phyloP scores from a whole-genome alignment of 2,113 vertebrate species.

The Willisornis vidua region DNA sequence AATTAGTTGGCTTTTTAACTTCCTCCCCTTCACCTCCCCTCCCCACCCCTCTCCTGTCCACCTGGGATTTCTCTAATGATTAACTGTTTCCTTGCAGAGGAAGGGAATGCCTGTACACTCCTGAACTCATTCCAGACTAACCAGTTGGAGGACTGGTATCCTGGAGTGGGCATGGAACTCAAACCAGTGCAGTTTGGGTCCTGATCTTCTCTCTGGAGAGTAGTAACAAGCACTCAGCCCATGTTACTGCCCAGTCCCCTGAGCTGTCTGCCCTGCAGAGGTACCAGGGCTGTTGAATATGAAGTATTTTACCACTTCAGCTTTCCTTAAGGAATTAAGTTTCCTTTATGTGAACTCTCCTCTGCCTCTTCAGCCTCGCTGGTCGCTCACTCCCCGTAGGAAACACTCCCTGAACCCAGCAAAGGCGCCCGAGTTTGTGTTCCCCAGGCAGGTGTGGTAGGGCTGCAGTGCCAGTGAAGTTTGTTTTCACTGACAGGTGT shows the following conservation, averaged over 20 bases:
- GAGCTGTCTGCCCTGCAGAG: neutral
- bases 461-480: slow-evolving; percentile 63
- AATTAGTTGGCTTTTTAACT: neutral
- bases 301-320: neutral
- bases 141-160: neutral
- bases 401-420: neutral
- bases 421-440: fast-evolving
- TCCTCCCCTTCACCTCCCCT: neutral
- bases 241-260: neutral
- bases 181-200: fast-evolving
- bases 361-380: fast-evolving
- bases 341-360: neutral
- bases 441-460: neutral
- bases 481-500: slow-evolving; percentile 83
- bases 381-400: fast-evolving
- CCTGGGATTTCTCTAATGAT: neutral
- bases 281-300: neutral
- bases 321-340: neutral
- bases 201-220: neutral
- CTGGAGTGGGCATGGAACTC: neutral
- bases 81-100: neutral
- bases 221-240: neutral
- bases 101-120: neutral
- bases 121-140: neutral
- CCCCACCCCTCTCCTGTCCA: neutral